Percentiles rank a stretch among this genome's conserved stretches.
These are phyloP conservation scores for Brachyhypopomus occidentalis DNA, from an alignment of 2,113 vertebrate genomes.

Conservation along the genomic window DNA sequence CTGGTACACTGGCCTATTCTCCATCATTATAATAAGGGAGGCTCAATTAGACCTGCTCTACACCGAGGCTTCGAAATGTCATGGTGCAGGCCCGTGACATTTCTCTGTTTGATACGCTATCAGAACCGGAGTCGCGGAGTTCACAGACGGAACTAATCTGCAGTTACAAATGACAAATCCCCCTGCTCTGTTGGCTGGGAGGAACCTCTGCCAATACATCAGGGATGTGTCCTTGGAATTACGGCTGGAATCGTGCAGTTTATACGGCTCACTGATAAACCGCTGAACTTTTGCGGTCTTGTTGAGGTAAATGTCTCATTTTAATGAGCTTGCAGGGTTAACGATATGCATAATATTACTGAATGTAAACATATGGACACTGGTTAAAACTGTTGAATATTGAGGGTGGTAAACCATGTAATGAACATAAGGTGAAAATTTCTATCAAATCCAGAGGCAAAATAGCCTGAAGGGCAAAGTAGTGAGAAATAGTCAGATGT, in stretches of 20 bases:
- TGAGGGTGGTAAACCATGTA: neutral
- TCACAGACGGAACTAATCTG: constrained; percentile 26
- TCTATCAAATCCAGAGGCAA: neutral
- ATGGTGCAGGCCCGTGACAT: constrained; percentile 21
- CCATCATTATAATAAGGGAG: constrained; percentile 30
- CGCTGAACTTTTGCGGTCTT: neutral
- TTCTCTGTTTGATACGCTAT: constrained; percentile 28
- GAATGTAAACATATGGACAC: constrained; percentile 8
- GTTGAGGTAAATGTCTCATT: constrained; percentile 27
- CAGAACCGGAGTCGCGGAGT: constrained; percentile 9
- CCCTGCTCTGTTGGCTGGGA: constrained; percentile 8
- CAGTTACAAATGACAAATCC: constrained; percentile 28
- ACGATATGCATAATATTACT: neutral
- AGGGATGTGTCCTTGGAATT: neutral
- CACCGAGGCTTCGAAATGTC: constrained; percentile 18
- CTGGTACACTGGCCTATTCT: constrained; percentile 1
- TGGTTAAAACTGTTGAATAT: neutral
- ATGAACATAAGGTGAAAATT: neutral
- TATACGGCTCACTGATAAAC: constrained; percentile 6
- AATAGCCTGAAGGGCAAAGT: neutral
- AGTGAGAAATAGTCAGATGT: too few species aligned
- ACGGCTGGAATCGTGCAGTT: neutral
- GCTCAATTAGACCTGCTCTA: constrained; percentile 22
- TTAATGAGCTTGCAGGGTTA: constrained; percentile 1
- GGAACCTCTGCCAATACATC: constrained; percentile 14